Evolutionary conservation across 2,888 invertebrate species (phyloP).

Genomic region (Trimorus sp.): DNA sequence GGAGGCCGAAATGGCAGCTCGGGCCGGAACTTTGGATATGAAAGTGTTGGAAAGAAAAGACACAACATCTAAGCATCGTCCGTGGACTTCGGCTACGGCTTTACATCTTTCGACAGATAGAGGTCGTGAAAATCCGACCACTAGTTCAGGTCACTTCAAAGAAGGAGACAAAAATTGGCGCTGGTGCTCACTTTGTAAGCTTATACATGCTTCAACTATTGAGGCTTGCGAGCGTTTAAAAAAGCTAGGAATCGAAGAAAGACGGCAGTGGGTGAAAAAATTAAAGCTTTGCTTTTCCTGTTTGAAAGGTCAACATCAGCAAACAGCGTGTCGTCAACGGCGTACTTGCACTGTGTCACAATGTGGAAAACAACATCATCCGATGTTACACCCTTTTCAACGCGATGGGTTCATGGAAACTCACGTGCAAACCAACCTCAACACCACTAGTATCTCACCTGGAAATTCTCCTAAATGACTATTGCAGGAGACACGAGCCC

Average conservation of each 20-base stretch:
- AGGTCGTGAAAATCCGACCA: too few relatives aligned
- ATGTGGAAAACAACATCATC: not conserved
- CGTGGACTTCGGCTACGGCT: too few relatives aligned
- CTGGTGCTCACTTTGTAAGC: not conserved
- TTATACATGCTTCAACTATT: not conserved
- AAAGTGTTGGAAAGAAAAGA: too few relatives aligned
- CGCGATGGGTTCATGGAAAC: not conserved
- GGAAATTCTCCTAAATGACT: not conserved
- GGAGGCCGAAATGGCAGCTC: not conserved
- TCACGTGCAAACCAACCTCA: too few relatives aligned
- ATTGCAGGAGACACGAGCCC: not conserved
- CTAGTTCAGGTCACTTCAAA: not conserved
- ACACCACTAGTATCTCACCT: not conserved
- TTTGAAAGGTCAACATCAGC: not conserved
- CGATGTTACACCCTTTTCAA: not conserved
- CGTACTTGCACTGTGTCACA: not conserved
- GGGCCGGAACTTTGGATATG: not conserved
- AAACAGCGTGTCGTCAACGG: not conserved
- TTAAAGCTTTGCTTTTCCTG: constrained; percentile 7
- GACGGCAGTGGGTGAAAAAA: not conserved
- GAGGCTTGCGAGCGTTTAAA: not conserved
- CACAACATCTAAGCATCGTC: too few relatives aligned
- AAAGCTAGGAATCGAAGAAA: not conserved
- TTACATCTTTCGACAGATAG: too few relatives aligned
- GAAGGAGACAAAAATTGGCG: not conserved